Percentiles rank a stretch among this genome's conserved stretches.
Conservation (phyloP, 1,140 invertebrate species). For the Lepeophtheirus salmonis region DNA sequence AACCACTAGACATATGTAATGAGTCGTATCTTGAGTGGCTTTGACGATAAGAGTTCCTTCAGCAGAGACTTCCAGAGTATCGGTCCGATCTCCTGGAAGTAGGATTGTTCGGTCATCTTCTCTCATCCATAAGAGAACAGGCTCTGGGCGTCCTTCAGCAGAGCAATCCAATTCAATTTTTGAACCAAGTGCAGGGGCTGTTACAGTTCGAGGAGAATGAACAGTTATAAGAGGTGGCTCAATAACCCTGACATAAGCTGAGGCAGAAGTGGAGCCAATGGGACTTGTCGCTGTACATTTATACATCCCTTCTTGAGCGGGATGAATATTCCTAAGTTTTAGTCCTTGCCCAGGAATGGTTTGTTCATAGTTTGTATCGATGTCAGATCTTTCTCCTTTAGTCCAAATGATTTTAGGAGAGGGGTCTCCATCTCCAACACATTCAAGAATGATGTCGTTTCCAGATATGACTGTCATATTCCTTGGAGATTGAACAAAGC, state of each 20-base stretch:
- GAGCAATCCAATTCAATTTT: background rate
- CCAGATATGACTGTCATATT: slow-evolving; percentile 1
- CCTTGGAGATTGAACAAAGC: background rate
- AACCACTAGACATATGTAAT: background rate
- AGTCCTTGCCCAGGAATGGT: background rate
- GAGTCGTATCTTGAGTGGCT: background rate
- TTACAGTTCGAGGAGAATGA: background rate
- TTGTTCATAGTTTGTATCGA: background rate
- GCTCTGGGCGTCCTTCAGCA: background rate
- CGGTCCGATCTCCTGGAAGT: background rate
- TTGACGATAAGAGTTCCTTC: background rate
- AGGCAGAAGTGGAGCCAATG: background rate
- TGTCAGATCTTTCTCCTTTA: background rate
- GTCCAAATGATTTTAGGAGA: background rate
- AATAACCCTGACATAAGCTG: background rate
- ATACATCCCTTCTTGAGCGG: background rate
- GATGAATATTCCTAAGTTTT: background rate
- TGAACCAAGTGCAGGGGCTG: background rate
- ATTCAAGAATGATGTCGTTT: background rate
- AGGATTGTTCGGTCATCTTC: slow-evolving; percentile 4
- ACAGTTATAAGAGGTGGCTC: background rate
- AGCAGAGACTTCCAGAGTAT: background rate
- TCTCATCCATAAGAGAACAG: slow-evolving; percentile 1
- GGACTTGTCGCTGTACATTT: background rate
- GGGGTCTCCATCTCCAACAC: background rate